phyloP scores from a whole-genome alignment of 1,140 invertebrate genomes.

The Psilanteris sp. region DNA sequence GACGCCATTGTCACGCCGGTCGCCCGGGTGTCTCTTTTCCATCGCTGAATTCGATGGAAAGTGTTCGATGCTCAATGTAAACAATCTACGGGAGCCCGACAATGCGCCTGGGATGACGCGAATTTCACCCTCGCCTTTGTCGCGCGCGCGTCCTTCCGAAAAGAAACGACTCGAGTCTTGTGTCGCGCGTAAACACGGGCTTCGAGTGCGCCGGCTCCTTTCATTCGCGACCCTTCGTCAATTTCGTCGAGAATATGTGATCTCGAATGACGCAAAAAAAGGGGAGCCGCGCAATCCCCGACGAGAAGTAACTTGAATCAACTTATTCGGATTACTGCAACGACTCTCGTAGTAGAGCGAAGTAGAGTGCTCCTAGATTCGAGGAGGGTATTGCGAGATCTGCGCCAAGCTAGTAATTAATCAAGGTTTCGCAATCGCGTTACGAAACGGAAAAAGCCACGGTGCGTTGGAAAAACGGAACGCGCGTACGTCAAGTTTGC shows the following conservation, averaged over 20 bases:
- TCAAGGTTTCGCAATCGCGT: not conserved
- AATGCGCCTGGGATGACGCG: conserved; percentile 39
- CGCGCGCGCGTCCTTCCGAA: conserved; percentile 46
- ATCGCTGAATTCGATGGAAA: conserved; percentile 39
- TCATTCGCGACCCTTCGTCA: conserved; percentile 56
- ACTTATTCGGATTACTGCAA: conserved; percentile 49
- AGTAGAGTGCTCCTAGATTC: conserved; percentile 10
- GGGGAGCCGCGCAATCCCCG: conserved; percentile 28
- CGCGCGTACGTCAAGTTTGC: too few relatives aligned
- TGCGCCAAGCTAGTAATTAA: conserved; percentile 19
- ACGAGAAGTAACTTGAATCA: conserved; percentile 52
- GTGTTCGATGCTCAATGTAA: conserved; percentile 51
- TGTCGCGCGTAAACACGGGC: conserved; percentile 55
- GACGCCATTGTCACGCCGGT: conserved; percentile 26
- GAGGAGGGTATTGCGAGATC: too few relatives aligned
- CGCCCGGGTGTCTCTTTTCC: conserved; percentile 41
- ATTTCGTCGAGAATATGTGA: conserved; percentile 53
- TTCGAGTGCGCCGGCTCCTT: conserved; percentile 59
- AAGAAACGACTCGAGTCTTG: conserved; percentile 58
- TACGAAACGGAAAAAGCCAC: too few relatives aligned
- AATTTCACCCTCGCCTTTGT: conserved; percentile 57
- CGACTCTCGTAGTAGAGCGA: conserved; percentile 14
- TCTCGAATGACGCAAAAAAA: conserved; percentile 43
- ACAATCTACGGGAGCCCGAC: conserved; percentile 44
- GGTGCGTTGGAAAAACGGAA: too few relatives aligned